phyloP scores from a whole-genome alignment of 1,140 invertebrate genomes.

The Agraylea sexmaculata region DNA sequence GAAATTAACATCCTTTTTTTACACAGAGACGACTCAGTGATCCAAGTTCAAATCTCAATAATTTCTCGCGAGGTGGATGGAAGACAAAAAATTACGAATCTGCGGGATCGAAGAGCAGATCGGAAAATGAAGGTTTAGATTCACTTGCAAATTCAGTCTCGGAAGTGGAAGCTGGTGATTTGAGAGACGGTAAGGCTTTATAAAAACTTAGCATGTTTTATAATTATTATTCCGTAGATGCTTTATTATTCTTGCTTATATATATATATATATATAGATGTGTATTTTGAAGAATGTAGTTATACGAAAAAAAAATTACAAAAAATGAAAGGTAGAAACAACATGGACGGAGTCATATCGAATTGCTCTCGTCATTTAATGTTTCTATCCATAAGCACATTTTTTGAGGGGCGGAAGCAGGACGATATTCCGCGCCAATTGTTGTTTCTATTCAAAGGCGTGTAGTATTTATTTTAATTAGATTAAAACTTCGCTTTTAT shows the following conservation, averaged over 20 bases:
- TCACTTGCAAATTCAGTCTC: conserved; percentile 66
- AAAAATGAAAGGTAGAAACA: conserved; percentile 21
- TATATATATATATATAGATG: conserved; percentile 5
- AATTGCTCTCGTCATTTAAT: background rate
- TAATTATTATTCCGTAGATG: background rate
- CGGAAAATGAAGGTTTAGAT: conserved; percentile 84
- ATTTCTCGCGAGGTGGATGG: conserved; percentile 75
- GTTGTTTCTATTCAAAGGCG: conserved; percentile 23
- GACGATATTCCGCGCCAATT: conserved; percentile 18
- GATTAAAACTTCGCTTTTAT: too few species aligned
- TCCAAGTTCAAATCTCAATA: conserved; percentile 86
- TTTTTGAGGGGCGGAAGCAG: conserved; percentile 20
- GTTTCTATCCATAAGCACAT: conserved; percentile 1
- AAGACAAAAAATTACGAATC: conserved; percentile 47
- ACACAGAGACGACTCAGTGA: conserved; percentile 79
- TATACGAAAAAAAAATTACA: conserved; percentile 20
- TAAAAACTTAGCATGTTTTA: background rate
- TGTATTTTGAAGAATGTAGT: background rate
- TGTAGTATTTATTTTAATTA: too few species aligned
- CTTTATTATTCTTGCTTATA: background rate
- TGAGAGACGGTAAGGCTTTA: conserved; percentile 80
- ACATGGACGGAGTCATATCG: conserved; percentile 15
- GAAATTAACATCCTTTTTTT: too few species aligned
- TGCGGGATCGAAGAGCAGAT: conserved; percentile 60
- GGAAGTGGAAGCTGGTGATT: conserved; percentile 88